phyloP scores from a whole-genome alignment of 2,113 vertebrate species.

The Indicator maculatus region DNA sequence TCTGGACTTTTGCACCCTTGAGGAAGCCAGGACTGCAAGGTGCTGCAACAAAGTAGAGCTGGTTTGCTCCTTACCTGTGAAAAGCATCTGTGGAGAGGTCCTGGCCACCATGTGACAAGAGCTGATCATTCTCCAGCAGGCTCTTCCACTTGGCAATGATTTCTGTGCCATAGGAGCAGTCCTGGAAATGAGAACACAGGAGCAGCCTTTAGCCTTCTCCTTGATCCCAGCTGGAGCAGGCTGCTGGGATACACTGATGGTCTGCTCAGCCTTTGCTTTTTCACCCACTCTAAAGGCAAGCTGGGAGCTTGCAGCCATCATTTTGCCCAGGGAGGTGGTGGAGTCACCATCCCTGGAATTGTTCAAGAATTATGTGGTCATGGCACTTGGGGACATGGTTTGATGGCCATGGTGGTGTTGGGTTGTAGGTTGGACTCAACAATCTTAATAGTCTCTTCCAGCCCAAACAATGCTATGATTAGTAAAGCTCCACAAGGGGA shows the following conservation, averaged over 20 bases:
- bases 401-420: too few relatives aligned
- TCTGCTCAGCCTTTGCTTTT: neutral
- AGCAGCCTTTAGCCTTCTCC: neutral
- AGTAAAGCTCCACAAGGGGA: neutral
- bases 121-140: slow-evolving; percentile 89
- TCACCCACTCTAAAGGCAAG: neutral
- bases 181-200: slow-evolving; percentile 70
- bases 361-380: too few relatives aligned
- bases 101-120: slow-evolving; percentile 84
- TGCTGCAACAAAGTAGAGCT: neutral
- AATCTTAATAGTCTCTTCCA: too few relatives aligned
- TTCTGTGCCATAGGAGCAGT: slow-evolving; percentile 86
- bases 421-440: too few relatives aligned
- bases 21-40: neutral
- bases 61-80: slow-evolving; percentile 80
- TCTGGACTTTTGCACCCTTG: fast-evolving
- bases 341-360: too few relatives aligned
- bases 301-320: neutral
- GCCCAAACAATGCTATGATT: too few relatives aligned
- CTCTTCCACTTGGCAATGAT: slow-evolving; percentile 92
- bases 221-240: neutral
- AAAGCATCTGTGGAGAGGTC: slow-evolving; percentile 92
- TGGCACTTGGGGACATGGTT: too few relatives aligned
- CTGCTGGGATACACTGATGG: neutral
- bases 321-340: too few relatives aligned